Evolutionary conservation across 2,888 invertebrate genomes (phyloP), one percentile per base, ranked within the genome.

Genomic region (Cyrtodaria siliqua): DNA sequence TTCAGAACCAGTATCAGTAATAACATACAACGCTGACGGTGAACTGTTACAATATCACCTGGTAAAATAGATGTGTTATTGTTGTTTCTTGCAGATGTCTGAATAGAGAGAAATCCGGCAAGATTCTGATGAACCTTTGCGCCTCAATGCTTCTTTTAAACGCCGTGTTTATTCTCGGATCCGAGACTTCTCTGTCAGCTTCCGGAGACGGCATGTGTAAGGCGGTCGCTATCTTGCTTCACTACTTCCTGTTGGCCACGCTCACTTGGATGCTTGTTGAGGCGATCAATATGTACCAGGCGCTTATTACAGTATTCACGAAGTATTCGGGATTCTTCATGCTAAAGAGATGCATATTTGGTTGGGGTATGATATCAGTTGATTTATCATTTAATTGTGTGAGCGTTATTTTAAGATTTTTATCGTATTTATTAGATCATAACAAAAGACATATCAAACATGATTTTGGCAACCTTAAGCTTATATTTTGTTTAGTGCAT

Each of bases 301-400:
- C 94, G 33, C 90, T 94, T 29, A 93, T 94, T 62, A 93, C 93
- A 6, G 94, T 94, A 0, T 94, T 94, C 87, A 93, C 93, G n/a
- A 92, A 93, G 49, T 92, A 93, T 27, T 93, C 94, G 50, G 91
- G 92, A 1, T 87, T 90, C 57, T 94, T 94, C 83, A 91, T 94
- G 87, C 62, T 93, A 29, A 94, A 94, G 79, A 86, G 94, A 62
- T 90, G 92, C 59, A 23, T 93, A 3, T 83, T 92, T 53, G 94
- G 94, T 20, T 94, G 94, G 94, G 94, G 94, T 94, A 90, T 90
- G 90, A n/a, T n/a, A n/a, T n/a, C n/a, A n/a, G n/a, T n/a, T n/a
- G n/a, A n/a, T n/a, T n/a, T n/a, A n/a, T n/a, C n/a, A n/a, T n/a
- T n/a, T n/a, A n/a, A n/a, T n/a, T n/a, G n/a, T n/a, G n/a, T n/a